These are phyloP conservation scores for Fringilla coelebs DNA, from an alignment of 2,797 vertebrate species.

Conservation along the genomic window DNA sequence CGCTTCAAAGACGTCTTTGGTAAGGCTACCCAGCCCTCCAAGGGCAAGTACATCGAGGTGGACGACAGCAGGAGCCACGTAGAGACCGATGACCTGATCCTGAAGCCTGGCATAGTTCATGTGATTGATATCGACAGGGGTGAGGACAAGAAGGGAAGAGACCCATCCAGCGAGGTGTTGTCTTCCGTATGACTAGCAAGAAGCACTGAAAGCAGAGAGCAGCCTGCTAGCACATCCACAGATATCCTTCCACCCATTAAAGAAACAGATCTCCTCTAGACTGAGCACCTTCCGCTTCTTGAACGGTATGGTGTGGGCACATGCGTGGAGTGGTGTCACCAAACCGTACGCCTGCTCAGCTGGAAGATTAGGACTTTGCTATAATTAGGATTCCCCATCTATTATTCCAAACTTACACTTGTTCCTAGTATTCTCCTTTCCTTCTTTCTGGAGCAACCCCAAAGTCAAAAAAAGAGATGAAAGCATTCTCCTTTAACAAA, in stretches of 20 bases:
- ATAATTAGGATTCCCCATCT: constrained; percentile 25
- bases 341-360: background rate
- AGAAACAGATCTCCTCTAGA: constrained; percentile 83
- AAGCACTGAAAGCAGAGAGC: constrained; percentile 84
- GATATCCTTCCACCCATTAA: constrained; percentile 75
- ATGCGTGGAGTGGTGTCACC: background rate
- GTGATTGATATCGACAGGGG: constrained; percentile 81
- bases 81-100: constrained; percentile 79
- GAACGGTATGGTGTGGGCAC: background rate
- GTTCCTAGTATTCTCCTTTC: background rate
- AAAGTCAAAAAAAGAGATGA: constrained; percentile 13
- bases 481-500: constrained; percentile 52
- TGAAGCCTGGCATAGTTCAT: constrained; percentile 81
- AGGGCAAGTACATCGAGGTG: constrained; percentile 88
- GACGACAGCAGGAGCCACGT: constrained; percentile 77
- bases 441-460: constrained; percentile 26
- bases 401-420: constrained; percentile 48
- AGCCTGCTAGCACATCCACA: constrained; percentile 73
- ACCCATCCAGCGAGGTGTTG: constrained; percentile 82
- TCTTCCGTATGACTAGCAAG: constrained; percentile 94
- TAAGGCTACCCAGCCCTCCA: constrained; percentile 79
- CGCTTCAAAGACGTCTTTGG: constrained; percentile 82
- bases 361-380: constrained; percentile 28
- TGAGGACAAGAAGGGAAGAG: constrained; percentile 84
- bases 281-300: constrained; percentile 4